Evolutionary conservation across 2,113 vertebrate genomes (phyloP).

Genomic region (Anhinga anhinga): DNA sequence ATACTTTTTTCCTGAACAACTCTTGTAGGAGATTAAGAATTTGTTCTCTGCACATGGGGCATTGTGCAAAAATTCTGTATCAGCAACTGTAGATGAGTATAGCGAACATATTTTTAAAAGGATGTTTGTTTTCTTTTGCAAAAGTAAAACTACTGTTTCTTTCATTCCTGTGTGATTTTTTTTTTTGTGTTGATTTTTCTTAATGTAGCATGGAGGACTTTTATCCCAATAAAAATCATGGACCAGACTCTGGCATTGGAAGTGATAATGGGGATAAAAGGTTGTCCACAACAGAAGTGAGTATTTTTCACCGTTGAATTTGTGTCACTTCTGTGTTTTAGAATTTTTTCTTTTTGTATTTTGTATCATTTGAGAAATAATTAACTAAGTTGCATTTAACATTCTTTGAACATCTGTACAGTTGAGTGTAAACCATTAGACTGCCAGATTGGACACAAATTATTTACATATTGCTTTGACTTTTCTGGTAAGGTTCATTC

Average conservation of each 20-base stretch:
- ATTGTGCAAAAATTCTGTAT: neutral
- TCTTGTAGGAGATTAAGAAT: neutral
- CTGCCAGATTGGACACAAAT: neutral
- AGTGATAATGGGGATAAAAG: constrained; percentile 98
- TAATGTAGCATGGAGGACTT: constrained; percentile 93
- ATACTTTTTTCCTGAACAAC: neutral
- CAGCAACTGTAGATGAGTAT: neutral
- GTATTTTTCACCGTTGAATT: constrained; percentile 21
- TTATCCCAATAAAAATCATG: constrained; percentile 96
- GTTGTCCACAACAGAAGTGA: constrained; percentile 94
- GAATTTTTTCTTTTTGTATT: neutral
- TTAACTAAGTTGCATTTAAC: neutral
- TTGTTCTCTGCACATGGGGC: neutral
- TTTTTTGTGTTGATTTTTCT: neutral
- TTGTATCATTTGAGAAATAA: neutral
- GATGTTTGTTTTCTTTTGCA: neutral
- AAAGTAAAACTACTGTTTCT: neutral
- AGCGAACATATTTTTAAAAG: neutral
- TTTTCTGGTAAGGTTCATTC: neutral
- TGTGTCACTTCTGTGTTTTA: neutral
- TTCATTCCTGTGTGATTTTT: neutral
- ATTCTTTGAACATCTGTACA: neutral
- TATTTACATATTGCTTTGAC: neutral
- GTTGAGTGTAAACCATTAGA: neutral
- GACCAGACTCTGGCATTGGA: constrained; percentile 96